phyloP scores from a whole-genome alignment of 1,140 invertebrate species.

The Sipha flava region DNA sequence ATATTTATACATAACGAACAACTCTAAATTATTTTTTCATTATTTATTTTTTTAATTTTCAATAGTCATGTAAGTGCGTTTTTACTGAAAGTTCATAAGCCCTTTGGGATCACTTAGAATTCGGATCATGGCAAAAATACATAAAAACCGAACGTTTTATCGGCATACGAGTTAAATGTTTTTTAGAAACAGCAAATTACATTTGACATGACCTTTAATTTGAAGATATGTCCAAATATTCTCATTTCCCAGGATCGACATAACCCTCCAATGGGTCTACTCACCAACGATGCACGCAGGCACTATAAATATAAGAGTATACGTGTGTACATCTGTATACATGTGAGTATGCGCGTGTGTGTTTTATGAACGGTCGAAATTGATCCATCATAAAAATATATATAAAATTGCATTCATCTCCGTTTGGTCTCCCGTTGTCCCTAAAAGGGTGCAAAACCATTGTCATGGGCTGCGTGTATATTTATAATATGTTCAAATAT shows the following conservation, averaged over 20 bases:
- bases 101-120: not conserved
- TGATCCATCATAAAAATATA: conserved; percentile 22
- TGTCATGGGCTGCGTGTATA: not conserved
- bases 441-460: not conserved
- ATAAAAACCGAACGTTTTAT: not conserved
- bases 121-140: not conserved
- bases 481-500: not conserved
- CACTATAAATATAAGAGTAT: not conserved
- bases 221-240: not conserved
- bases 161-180: not conserved
- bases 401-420: not conserved
- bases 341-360: too few relatives aligned
- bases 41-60: not conserved
- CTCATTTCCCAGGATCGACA: not conserved
- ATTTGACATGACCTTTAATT: not conserved
- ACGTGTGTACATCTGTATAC: too few relatives aligned
- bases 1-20: too few relatives aligned
- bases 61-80: not conserved
- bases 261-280: not conserved
- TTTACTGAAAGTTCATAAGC: not conserved
- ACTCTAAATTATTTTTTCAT: conserved; percentile 9
- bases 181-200: conserved; percentile 1
- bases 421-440: not conserved
- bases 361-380: not conserved
- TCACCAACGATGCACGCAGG: too few relatives aligned